These are phyloP conservation scores for Phataginus tetradactyla DNA, from an alignment of 2,797 vertebrate species.

Conservation along the genomic window DNA sequence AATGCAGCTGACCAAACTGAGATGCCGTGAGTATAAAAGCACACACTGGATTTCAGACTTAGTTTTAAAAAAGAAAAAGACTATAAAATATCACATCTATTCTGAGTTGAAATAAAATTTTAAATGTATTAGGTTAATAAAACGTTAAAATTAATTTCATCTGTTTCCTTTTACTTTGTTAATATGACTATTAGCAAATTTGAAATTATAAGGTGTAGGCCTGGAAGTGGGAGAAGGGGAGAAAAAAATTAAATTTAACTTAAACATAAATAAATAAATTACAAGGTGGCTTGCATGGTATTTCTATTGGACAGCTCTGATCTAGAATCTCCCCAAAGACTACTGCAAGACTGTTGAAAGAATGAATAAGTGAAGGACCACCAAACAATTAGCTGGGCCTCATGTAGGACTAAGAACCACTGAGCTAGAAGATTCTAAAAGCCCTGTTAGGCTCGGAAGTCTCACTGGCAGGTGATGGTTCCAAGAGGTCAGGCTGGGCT, in stretches of 20 bases:
- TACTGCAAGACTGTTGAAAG: neutral
- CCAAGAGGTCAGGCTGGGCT: neutral
- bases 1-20: neutral
- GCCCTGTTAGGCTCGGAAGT: neutral
- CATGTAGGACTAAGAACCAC: neutral
- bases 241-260: too few relatives aligned
- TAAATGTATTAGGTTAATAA: neutral
- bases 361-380: neutral
- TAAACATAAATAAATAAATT: too few relatives aligned
- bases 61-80: neutral
- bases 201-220: neutral
- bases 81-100: neutral
- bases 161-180: neutral
- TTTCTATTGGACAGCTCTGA: neutral
- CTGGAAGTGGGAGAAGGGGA: too few relatives aligned
- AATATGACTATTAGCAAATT: neutral
- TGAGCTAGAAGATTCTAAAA: neutral
- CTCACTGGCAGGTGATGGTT: neutral
- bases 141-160: neutral
- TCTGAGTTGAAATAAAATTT: neutral
- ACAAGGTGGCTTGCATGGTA: neutral
- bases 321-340: neutral
- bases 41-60: neutral
- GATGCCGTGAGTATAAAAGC: neutral
- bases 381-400: neutral